Evolutionary conservation across 2,797 vertebrate species (phyloP).

Genomic region (Rhinogobio ventralis): DNA sequence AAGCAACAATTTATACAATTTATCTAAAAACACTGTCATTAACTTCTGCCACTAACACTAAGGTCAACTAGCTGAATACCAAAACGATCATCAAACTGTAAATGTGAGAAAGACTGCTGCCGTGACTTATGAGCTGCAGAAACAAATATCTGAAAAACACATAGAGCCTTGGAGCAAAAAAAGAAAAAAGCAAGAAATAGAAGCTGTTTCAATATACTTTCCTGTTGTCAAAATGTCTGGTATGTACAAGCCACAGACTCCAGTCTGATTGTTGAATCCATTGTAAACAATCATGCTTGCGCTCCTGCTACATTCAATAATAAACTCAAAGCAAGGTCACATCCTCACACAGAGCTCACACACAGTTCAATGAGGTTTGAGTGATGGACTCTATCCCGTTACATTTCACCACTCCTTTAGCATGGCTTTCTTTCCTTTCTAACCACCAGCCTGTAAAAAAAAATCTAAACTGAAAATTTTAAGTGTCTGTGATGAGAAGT

Average conservation of each 20-base stretch:
- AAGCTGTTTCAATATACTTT: conserved; percentile 79
- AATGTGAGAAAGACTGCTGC: conserved; percentile 63
- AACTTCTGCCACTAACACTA: conserved; percentile 2
- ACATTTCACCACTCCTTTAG: conserved; percentile 39
- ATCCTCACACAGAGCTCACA: conserved; percentile 56
- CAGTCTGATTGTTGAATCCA: conserved; percentile 81
- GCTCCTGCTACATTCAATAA: conserved; percentile 60
- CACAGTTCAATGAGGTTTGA: conserved; percentile 47
- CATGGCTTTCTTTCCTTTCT: conserved; percentile 9
- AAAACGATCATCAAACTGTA: conserved; percentile 15
- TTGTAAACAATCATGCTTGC: conserved; percentile 70
- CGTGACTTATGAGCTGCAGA: conserved; percentile 71
- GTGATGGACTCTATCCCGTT: conserved; percentile 36
- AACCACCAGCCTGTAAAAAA: conserved; percentile 26
- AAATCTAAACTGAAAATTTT: background rate
- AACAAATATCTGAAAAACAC: conserved; percentile 60
- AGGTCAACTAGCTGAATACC: conserved; percentile 11
- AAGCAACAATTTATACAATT: conserved; percentile 11
- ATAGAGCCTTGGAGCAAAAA: conserved; percentile 67
- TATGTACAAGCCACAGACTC: conserved; percentile 86
- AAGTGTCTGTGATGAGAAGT: conserved; percentile 27
- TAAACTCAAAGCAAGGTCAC: conserved; percentile 63
- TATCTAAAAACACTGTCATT: conserved; percentile 12
- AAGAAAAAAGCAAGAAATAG: conserved; percentile 53
- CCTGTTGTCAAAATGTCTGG: conserved; percentile 87